Evolutionary conservation across 53 echinoderm and acorn worm species (phyloP).

Genomic region (Hippasteria phrygiana): DNA sequence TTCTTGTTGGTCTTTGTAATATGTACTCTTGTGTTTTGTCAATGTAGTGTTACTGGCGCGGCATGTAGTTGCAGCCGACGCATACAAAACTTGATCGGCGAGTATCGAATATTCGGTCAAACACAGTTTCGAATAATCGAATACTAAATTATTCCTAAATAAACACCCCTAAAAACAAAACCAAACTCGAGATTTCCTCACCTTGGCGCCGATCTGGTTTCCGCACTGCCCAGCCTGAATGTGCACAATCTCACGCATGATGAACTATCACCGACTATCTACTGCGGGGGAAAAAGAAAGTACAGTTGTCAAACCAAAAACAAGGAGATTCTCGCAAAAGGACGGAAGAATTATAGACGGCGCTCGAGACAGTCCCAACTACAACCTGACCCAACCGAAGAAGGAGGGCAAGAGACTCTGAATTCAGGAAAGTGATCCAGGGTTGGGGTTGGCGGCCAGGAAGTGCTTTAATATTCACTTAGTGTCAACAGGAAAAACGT

Average conservation of each 20-base stretch:
- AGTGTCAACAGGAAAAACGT: conserved; percentile 43
- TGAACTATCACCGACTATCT: conserved; percentile 44
- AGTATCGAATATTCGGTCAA: no score
- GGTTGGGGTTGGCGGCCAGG: neutral
- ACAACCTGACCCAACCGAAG: neutral
- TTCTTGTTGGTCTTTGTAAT: no score
- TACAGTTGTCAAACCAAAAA: neutral
- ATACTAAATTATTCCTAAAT: no score
- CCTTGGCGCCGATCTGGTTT: conserved; percentile 94
- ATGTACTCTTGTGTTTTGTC: no score
- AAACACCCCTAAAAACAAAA: no score
- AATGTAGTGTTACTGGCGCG: no score
- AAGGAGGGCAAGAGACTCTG: neutral
- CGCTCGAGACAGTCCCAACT: neutral
- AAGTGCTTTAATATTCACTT: conserved; percentile 21
- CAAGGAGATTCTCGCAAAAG: neutral
- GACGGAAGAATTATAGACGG: neutral
- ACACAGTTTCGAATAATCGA: no score
- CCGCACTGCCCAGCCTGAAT: conserved; percentile 96
- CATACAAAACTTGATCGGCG: no score
- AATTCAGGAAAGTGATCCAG: neutral
- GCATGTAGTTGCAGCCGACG: no score
- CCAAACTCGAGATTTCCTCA: conserved; percentile 21
- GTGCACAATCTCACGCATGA: conserved; percentile 94
- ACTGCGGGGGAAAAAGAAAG: neutral